Conservation (phyloP, 2,113 vertebrate genomes). For the Rhagologus leucostigma region DNA sequence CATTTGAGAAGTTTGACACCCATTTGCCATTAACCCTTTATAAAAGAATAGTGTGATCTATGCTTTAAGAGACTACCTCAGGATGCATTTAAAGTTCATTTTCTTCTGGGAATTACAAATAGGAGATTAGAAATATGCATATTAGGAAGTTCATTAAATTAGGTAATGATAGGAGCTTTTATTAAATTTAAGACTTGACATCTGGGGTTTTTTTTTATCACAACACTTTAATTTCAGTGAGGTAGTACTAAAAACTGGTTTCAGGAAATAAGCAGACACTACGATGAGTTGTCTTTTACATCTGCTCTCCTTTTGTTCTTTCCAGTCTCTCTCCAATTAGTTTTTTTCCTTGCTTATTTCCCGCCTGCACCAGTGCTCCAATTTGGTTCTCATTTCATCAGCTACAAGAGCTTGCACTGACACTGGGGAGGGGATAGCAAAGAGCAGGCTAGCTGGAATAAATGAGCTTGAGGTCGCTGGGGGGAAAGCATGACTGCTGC, state of each 20-base stretch:
- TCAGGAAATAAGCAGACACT: not conserved
- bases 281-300: not conserved
- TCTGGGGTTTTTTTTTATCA: not conserved
- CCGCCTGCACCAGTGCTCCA: not conserved
- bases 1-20: not conserved
- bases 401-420: not conserved
- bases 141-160: not conserved
- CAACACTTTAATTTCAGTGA: not conserved
- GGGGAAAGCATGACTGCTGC: not conserved
- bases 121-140: not conserved
- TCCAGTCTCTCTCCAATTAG: not conserved
- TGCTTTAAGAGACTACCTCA: not conserved
- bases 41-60: not conserved
- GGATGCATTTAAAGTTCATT: not conserved
- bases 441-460: not conserved
- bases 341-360: not conserved
- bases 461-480: not conserved
- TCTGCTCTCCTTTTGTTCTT: not conserved
- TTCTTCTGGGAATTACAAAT: not conserved
- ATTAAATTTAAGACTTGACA: not conserved
- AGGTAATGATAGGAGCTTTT: not conserved
- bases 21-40: not conserved
- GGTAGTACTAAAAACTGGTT: not conserved
- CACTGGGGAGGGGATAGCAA: not conserved
- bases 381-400: not conserved